Conservation (phyloP, 2,888 invertebrate species). For the Leptopterna dolabrata region DNA sequence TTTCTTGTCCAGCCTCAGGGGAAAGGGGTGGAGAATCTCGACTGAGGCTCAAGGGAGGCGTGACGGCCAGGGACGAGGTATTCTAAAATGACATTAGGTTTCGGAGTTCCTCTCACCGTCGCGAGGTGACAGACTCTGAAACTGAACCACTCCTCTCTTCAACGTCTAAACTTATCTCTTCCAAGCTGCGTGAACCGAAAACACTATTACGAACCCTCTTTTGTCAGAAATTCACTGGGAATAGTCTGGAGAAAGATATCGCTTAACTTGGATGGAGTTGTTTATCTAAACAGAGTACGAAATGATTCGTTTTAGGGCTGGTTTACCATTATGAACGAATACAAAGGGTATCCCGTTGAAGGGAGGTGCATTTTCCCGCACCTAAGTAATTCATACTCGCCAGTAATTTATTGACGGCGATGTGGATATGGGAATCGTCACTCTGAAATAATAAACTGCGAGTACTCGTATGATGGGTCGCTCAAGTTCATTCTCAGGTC, state of each 20-base stretch:
- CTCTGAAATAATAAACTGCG: not conserved
- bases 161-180: slow-evolving; percentile 8
- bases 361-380: too few species aligned
- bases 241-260: not conserved
- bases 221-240: not conserved
- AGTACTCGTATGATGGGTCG: too few species aligned
- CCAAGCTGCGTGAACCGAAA: not conserved
- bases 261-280: not conserved
- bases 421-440: too few species aligned
- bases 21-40: not conserved
- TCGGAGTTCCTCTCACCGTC: not conserved
- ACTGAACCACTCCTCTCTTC: slow-evolving; percentile 11
- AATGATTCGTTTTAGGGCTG: not conserved
- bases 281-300: not conserved
- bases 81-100: slow-evolving; percentile 32
- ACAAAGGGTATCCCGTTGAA: too few species aligned
- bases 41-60: not conserved
- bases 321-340: not conserved
- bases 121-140: slow-evolving; percentile 30
- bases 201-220: not conserved
- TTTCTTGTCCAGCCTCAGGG: not conserved
- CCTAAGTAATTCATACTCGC: too few species aligned
- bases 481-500: not conserved
- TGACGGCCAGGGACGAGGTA: not conserved
- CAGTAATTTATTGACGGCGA: too few species aligned